Conservation (phyloP, 2,113 vertebrate genomes). For the Todiramphus chloris region DNA sequence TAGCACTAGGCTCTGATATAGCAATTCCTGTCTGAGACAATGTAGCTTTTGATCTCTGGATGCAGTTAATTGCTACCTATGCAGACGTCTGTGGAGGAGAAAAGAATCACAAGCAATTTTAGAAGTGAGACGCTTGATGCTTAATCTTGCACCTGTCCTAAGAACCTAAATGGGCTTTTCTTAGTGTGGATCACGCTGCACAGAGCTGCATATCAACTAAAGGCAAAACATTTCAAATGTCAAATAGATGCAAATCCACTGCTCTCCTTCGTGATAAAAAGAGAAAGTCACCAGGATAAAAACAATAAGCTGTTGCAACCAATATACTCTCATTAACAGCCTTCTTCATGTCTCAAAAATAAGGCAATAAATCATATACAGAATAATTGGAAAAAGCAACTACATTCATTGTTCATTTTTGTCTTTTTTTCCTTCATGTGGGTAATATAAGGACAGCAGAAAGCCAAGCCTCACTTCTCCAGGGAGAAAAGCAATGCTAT, state of each 20-base stretch:
- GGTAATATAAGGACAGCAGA: neutral
- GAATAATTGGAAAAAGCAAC: neutral
- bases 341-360: neutral
- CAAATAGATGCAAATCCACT: slow-evolving; percentile 32
- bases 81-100: neutral
- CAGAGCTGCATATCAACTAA: neutral
- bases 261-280: neutral
- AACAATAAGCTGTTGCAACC: slow-evolving; percentile 13
- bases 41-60: slow-evolving; percentile 18
- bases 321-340: neutral
- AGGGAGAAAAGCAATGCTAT: neutral
- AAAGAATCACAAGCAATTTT: slow-evolving; percentile 31
- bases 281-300: slow-evolving; percentile 11
- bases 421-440: neutral
- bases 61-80: slow-evolving; percentile 39
- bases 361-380: slow-evolving; percentile 4
- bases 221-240: neutral
- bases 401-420: neutral
- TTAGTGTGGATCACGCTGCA: neutral
- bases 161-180: slow-evolving; percentile 24
- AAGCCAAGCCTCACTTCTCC: neutral
- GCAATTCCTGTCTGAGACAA: neutral
- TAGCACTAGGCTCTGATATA: neutral
- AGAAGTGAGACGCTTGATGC: slow-evolving; percentile 31
- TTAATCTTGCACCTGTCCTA: slow-evolving; percentile 65